Conservation (phyloP, 2,888 invertebrate genomes). For the Stratiomys singularior region DNA sequence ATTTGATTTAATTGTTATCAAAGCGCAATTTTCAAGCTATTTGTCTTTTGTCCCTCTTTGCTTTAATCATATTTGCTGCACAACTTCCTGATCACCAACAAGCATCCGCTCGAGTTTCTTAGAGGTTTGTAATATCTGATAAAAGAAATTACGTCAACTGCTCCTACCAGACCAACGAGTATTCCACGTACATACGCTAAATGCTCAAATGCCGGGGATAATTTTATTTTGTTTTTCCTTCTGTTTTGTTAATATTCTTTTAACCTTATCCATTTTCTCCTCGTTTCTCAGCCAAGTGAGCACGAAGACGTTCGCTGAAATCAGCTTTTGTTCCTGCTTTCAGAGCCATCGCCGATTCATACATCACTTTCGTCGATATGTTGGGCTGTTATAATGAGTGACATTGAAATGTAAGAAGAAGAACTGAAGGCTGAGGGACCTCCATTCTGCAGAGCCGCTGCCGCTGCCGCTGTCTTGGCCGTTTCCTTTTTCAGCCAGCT, state of each 20-base stretch:
- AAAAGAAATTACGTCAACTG: background rate
- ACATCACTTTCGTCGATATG: slow-evolving; percentile 4
- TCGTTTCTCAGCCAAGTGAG: background rate
- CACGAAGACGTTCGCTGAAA: background rate
- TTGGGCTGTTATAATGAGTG: slow-evolving; percentile 2
- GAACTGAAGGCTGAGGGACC: background rate
- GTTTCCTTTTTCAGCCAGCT: slow-evolving; percentile 22
- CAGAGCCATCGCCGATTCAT: background rate
- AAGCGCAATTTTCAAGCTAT: too few relatives aligned
- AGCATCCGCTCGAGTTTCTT: background rate
- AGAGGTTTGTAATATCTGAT: background rate
- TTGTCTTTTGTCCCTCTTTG: background rate
- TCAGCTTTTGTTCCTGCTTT: background rate
- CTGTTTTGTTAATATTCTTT: background rate
- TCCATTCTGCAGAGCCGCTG: background rate
- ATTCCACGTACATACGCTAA: background rate
- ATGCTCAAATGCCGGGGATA: slow-evolving; percentile 4
- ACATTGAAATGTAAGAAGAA: slow-evolving; percentile 20
- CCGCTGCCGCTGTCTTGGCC: background rate
- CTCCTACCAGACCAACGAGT: background rate
- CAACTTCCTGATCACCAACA: background rate
- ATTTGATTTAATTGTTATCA: too few relatives aligned
- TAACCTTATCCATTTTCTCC: background rate
- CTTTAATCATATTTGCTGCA: background rate
- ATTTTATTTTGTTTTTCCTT: background rate